Evolutionary conservation across 1,140 invertebrate genomes (phyloP).

Genomic region (Scaptomyza graminum): DNA sequence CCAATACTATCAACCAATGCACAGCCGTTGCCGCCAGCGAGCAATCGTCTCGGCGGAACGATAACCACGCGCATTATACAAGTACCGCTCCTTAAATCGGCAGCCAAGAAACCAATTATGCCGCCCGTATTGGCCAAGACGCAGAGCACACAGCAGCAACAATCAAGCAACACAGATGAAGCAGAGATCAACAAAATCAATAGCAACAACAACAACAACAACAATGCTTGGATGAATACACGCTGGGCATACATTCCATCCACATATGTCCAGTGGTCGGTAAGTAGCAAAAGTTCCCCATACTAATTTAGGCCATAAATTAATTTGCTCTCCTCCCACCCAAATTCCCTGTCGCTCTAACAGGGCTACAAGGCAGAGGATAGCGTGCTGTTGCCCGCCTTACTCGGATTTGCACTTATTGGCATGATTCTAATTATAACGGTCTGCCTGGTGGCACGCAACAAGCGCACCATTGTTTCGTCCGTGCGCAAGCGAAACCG

Average conservation of each 20-base stretch:
- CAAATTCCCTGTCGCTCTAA: not conserved
- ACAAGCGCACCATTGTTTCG: conserved; percentile 81
- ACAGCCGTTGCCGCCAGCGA: conserved; percentile 23
- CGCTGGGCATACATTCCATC: conserved; percentile 87
- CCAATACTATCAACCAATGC: conserved; percentile 24
- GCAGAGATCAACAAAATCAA: conserved; percentile 38
- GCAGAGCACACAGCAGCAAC: conserved; percentile 46
- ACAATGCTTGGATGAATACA: conserved; percentile 76
- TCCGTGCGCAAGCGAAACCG: conserved; percentile 82
- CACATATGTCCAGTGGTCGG: conserved; percentile 87
- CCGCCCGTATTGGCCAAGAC: conserved; percentile 78
- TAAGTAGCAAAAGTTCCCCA: conserved; percentile 76
- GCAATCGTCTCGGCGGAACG: conserved; percentile 43
- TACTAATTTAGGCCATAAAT: not conserved
- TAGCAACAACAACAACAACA: conserved; percentile 40
- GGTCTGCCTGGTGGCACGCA: conserved; percentile 81
- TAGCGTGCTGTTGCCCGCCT: conserved; percentile 78
- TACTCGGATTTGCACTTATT: conserved; percentile 80
- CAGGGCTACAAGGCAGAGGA: conserved; percentile 83
- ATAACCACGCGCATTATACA: conserved; percentile 80
- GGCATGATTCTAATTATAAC: conserved; percentile 82
- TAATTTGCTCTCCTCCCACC: not conserved
- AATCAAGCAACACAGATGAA: conserved; percentile 4
- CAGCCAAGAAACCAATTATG: conserved; percentile 80
- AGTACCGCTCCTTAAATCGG: conserved; percentile 75